Base-by-base conservation (phyloP, 1,140 invertebrate genomes). In the Varroa destructor region DNA sequence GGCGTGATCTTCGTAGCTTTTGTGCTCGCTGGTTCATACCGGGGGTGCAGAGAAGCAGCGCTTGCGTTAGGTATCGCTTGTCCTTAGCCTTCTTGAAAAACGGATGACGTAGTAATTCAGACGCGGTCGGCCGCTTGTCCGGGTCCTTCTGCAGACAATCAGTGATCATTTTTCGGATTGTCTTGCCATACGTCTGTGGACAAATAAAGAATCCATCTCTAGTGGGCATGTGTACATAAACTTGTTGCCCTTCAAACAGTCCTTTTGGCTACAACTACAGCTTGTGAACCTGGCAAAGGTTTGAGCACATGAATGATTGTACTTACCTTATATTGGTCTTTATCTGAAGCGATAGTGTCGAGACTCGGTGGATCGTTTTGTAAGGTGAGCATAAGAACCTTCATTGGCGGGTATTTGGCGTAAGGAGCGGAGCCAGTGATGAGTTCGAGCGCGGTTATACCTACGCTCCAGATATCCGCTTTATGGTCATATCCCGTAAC, bases 401-500 rank as follows among this genome's bases (percentile, higher is more conserved):
- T 99, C 95, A 99, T 98, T 0, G 96, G 94, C 56, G 96, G 93
- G 81, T 94, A 98, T 79, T 96, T 97, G 79, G 98, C 93, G 79
- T 99, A 99, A 0, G 96, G 96, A 0, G 96, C 95, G 8, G 93
- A 96, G 12, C 96, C 96, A 6, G 94, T 97, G 0, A 95, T 95
- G 86, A 99, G 88, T 83, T 99, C 96, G 75, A 99, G 97, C 0
- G 94, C 94, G 0, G 95, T 97, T 72, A 99, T 99, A 43, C 96
- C 96, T 80, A 99, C 89, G 43, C 93, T 97, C 96, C 96, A 99
- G 74, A 99, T 98, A 78, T 99, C 96, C n/a, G 95, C 96, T 82
- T 98, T 98, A 80, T 94, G 97, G 80, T 97, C 94, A 79, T 98
- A 98, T 0, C 96, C 96, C 79, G 93, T 91, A 77, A 97, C 92